Evolutionary conservation across 37 sponge, comb jelly and placozoan genomes (phyloP).

Genomic region (Spongilla lacustris): DNA sequence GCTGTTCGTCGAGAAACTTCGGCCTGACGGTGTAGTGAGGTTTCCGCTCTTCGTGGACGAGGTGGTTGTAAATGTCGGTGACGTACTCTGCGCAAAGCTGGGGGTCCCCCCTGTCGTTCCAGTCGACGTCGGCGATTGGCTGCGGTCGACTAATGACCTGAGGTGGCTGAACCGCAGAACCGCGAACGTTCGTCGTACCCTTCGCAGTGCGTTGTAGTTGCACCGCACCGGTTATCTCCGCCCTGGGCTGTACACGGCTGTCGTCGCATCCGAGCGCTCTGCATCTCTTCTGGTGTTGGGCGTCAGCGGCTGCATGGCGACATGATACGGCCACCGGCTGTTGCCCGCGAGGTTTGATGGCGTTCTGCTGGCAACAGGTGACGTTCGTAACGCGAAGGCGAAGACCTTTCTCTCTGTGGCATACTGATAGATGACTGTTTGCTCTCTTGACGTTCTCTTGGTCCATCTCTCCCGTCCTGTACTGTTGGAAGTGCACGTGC

Average conservation of each 20-base stretch:
- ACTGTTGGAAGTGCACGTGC: neutral
- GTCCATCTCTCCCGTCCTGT: neutral
- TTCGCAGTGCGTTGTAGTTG: neutral
- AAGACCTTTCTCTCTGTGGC: neutral
- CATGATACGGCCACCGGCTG: neutral
- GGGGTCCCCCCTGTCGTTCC: conserved; percentile 37
- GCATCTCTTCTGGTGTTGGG: neutral
- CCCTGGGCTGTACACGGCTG: neutral
- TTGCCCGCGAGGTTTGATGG: neutral
- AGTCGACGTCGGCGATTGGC: neutral
- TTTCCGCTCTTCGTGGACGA: conserved; percentile 25
- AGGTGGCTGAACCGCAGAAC: neutral
- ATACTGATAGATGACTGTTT: neutral
- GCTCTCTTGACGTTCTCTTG: neutral
- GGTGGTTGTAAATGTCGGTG: conserved; percentile 35
- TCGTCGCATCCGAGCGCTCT: neutral
- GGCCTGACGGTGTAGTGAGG: conserved; percentile 10
- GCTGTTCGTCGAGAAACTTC: conserved; percentile 32
- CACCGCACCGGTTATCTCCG: neutral
- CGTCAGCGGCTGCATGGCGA: neutral
- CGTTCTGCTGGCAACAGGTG: neutral
- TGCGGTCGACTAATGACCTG: neutral
- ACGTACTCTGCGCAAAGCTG: conserved; percentile 37
- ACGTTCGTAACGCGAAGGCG: neutral
- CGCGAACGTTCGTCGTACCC: neutral